Conservation (phyloP, 2,888 invertebrate species). For the Lomographa bimaculata region DNA sequence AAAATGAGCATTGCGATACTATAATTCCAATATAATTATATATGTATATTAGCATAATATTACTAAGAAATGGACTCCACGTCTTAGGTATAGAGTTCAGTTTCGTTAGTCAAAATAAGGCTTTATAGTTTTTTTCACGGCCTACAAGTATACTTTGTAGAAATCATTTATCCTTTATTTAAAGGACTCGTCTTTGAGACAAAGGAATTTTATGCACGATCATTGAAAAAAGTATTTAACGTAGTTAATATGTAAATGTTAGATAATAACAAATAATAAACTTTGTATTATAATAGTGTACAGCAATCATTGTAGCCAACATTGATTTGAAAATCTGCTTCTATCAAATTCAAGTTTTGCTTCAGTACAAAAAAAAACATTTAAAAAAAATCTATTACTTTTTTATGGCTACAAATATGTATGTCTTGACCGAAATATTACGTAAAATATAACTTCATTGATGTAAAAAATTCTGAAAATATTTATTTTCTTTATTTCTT, state of each 20-base stretch:
- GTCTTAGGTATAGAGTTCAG: constrained; percentile 42
- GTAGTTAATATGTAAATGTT: constrained; percentile 25
- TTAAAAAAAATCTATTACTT: no score
- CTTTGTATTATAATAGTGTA: not conserved
- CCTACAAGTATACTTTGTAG: constrained; percentile 48
- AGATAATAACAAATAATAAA: constrained; percentile 8
- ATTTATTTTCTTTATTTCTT: no score
- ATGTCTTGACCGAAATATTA: no score
- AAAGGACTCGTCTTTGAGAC: constrained; percentile 54
- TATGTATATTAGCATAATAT: constrained; percentile 9
- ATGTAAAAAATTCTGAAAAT: no score
- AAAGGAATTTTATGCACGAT: constrained; percentile 58
- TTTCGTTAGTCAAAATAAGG: constrained; percentile 18
- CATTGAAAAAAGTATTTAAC: constrained; percentile 28
- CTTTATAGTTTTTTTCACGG: constrained; percentile 29
- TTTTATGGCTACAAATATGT: no score
- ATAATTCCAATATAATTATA: constrained; percentile 20
- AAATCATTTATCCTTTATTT: constrained; percentile 43
- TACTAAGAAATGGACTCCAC: constrained; percentile 38
- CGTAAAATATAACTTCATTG: no score
- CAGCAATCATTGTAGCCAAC: constrained; percentile 5
- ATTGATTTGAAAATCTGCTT: constrained; percentile 5
- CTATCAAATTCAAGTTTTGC: not conserved
- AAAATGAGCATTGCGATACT: constrained; percentile 3
- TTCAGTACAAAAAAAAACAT: no score